Evolutionary conservation across 2,888 invertebrate genomes (phyloP).

Genomic region (Punctoribates punctum): DNA sequence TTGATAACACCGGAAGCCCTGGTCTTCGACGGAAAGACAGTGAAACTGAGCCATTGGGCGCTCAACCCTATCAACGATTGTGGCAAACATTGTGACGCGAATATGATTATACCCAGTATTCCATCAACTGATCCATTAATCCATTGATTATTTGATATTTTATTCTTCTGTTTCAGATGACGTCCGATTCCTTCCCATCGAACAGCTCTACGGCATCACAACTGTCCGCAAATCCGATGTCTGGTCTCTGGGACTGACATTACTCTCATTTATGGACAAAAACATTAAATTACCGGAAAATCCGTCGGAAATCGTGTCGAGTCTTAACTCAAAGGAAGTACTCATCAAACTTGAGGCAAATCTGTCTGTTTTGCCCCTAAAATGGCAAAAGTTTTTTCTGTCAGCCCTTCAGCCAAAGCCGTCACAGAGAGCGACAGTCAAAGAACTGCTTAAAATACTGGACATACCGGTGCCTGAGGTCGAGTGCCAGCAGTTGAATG

Average conservation of each 20-base stretch:
- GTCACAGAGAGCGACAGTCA: constrained; percentile 27
- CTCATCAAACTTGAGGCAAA: constrained; percentile 35
- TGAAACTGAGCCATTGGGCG: constrained; percentile 44
- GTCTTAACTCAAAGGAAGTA: constrained; percentile 38
- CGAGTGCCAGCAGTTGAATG: constrained; percentile 45
- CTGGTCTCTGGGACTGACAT: constrained; percentile 89
- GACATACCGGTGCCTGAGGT: constrained; percentile 22
- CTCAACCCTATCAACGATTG: constrained; percentile 42
- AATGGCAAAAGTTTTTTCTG: constrained; percentile 40
- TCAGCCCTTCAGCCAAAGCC: constrained; percentile 33
- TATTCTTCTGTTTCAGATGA: constrained; percentile 27
- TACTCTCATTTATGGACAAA: constrained; percentile 64
- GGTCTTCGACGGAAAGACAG: constrained; percentile 30
- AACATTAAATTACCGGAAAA: constrained; percentile 41
- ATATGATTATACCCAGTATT: constrained; percentile 21
- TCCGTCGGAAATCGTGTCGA: constrained; percentile 38
- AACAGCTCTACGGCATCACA: constrained; percentile 39
- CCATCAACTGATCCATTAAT: background rate
- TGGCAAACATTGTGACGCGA: constrained; percentile 38
- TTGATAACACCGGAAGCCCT: constrained; percentile 40
- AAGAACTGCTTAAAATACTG: constrained; percentile 38
- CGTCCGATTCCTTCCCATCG: constrained; percentile 41
- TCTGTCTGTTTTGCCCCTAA: background rate
- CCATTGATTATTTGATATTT: background rate
- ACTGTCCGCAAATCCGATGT: constrained; percentile 70